Conservation (phyloP, 1,140 invertebrate genomes). For the Drosophila suzukii region DNA sequence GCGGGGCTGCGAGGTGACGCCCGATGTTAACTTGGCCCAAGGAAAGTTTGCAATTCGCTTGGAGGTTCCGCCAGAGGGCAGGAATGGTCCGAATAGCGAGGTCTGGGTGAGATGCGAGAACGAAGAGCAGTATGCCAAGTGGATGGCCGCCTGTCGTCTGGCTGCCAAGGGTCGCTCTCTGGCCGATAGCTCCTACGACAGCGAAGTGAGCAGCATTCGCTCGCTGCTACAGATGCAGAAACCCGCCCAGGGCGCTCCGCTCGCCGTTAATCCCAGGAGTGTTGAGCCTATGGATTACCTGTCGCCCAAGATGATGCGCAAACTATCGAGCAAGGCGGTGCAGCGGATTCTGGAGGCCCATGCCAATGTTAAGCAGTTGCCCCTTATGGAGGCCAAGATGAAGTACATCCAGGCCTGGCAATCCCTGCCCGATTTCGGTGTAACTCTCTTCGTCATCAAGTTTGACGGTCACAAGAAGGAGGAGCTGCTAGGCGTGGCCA, state of each 20-base stretch:
- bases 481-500: slow-evolving; percentile 97
- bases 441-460: slow-evolving; percentile 98
- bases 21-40: slow-evolving; percentile 96
- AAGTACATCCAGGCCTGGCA: slow-evolving; percentile 99
- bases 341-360: slow-evolving; percentile 98
- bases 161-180: slow-evolving; percentile 97
- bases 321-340: slow-evolving; percentile 90
- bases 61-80: slow-evolving; percentile 95
- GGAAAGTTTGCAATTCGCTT: slow-evolving; percentile 97
- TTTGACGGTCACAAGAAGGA: slow-evolving; percentile 95
- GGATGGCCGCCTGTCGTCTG: slow-evolving; percentile 98
- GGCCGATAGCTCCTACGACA: slow-evolving; percentile 96
- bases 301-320: slow-evolving; percentile 93
- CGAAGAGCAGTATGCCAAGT: slow-evolving; percentile 98
- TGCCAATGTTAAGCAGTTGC: slow-evolving; percentile 96
- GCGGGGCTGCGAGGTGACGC: slow-evolving; percentile 97
- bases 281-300: slow-evolving; percentile 96
- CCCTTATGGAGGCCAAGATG: slow-evolving; percentile 96
- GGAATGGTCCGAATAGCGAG: slow-evolving; percentile 89
- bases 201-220: slow-evolving; percentile 95
- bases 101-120: slow-evolving; percentile 97
- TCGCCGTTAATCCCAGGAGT: slow-evolving; percentile 89
- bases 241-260: slow-evolving; percentile 89
- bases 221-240: slow-evolving; percentile 96
- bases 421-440: slow-evolving; percentile 97